Evolutionary conservation across 37 sponge, comb jelly and placozoan genomes (phyloP), one percentile per base, ranked within the genome.

Genomic region (Chondrilla cf. caribensis): DNA sequence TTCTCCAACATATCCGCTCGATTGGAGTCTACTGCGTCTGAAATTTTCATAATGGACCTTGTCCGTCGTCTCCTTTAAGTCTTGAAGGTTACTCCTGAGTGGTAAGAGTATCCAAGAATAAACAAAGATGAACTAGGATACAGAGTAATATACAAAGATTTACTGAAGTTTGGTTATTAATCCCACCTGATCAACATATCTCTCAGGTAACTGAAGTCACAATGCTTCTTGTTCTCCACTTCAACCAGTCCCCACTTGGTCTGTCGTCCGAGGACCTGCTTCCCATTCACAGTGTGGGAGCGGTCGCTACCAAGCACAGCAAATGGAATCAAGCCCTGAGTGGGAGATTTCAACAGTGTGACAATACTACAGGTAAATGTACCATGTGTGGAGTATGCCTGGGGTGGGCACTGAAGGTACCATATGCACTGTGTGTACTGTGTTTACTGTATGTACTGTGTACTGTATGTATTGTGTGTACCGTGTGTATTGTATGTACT

Each of bases 161-260:
- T n/a, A 15, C 29, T 19, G 64, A 19, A 29, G 22, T n/a, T 29
- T 55, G 57, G 57, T 55, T 11, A 17, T 11, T 55, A 19, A 28
- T n/a, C 64, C 29, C 39, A 97, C 97, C 81, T 98, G 82, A 98
- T 95, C 76, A 98, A 92, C 98, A 98, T 98, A 82, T 98, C 96
- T 17, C 98, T 82, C 21, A 98, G 87, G 58, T 90, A 86, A n/a
- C 94, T 76, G 59, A 98, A 98, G 70, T 98, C 98, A 58, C 96
- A 95, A 76, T 98, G 98, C 60, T 86, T 86, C 82, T 83, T 92
- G 77, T 98, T 98, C 86, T 98, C 98, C 58, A 98, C 94, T 75
- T 98, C 98, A 19, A 98, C 88, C 73, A 95, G 89, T 33, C 98
- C 98, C 98, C 98, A 98, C 86, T 91, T 95, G 36, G 96, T 93